Evolutionary conservation across 2,113 vertebrate genomes (phyloP).

Genomic region (Eclectus roratus): DNA sequence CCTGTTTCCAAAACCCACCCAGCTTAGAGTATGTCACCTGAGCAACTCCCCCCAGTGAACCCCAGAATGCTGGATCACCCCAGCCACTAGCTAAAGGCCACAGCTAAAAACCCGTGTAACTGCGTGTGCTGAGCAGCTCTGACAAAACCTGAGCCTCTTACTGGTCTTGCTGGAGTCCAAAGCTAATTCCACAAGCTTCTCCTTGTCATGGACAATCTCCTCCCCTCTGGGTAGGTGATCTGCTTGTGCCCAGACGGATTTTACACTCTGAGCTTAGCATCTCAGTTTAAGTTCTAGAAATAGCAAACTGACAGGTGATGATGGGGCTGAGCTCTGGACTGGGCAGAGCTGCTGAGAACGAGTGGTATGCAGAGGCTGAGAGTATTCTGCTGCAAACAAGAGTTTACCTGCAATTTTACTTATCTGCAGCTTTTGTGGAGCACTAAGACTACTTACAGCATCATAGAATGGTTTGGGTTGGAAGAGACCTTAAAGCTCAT

Average conservation of each 20-base stretch:
- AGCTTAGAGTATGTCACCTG: neutral
- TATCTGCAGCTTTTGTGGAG: neutral
- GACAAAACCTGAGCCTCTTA: neutral
- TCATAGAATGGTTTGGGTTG: neutral
- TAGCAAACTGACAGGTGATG: neutral
- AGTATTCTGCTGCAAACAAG: neutral
- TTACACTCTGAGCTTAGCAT: neutral
- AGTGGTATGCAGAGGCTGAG: too few species aligned
- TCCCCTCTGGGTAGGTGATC: neutral
- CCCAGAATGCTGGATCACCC: neutral
- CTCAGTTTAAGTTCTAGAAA: neutral
- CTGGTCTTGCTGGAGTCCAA: neutral
- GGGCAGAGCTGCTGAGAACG: neutral
- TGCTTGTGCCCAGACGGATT: neutral
- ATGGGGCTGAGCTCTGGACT: neutral
- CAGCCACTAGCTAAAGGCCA: fast-evolving
- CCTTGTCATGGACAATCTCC: neutral
- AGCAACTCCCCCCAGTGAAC: neutral
- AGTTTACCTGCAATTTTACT: neutral
- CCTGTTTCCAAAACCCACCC: neutral
- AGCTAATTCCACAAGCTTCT: neutral
- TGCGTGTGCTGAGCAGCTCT: fast-evolving
- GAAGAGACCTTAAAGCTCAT: neutral
- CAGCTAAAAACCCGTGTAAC: neutral
- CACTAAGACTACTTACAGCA: neutral